These are phyloP conservation scores for Rotaria socialis DNA, from an alignment of 2,888 invertebrate genomes.

Conservation along the genomic window DNA sequence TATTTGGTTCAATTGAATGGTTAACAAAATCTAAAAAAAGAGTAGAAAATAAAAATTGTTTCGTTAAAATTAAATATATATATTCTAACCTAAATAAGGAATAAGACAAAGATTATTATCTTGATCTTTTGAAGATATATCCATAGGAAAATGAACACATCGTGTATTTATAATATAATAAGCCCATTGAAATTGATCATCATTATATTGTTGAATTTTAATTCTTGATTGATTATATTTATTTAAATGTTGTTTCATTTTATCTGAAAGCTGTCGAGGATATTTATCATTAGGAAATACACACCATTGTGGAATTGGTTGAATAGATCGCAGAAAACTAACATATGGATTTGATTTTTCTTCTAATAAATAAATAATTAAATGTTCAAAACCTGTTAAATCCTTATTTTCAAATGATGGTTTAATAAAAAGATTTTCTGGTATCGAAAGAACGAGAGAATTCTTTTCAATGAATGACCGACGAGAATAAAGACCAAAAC, in stretches of 20 bases:
- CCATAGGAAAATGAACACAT: background rate
- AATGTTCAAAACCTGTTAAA: background rate
- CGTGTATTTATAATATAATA: background rate
- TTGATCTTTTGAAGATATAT: background rate
- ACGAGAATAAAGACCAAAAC: slow-evolving; percentile 3
- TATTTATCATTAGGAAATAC: background rate
- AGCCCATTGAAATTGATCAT: background rate
- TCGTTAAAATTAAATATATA: too few species aligned
- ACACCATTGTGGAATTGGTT: background rate
- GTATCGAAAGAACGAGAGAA: background rate
- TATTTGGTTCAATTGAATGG: background rate
- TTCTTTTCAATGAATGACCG: background rate
- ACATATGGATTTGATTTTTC: background rate
- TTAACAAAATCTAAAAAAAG: background rate
- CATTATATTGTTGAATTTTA: background rate
- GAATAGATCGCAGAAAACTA: background rate
- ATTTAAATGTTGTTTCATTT: background rate
- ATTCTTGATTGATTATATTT: slow-evolving; percentile 15
- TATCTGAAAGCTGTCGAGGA: background rate
- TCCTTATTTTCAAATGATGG: background rate
- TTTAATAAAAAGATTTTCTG: background rate
- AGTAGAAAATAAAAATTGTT: too few species aligned
- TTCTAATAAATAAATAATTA: background rate
- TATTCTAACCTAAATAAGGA: background rate
- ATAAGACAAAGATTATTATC: slow-evolving; percentile 13